Conservation (phyloP, 1,140 invertebrate species). For the Brachionus angularis region DNA sequence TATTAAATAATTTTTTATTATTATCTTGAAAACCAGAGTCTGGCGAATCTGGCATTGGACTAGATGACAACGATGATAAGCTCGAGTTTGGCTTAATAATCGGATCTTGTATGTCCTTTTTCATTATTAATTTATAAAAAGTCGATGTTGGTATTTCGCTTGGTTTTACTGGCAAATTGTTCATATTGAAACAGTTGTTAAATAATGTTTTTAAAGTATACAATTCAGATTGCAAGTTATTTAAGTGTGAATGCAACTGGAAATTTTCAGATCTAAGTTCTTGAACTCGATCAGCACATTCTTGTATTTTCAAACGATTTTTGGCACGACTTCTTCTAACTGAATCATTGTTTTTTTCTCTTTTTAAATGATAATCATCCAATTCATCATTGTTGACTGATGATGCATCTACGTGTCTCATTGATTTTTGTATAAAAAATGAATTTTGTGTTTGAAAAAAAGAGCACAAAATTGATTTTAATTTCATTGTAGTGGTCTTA, state of each 20-base stretch:
- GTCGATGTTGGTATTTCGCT: slow-evolving; percentile 32
- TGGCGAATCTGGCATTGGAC: too few relatives aligned
- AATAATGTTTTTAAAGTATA: slow-evolving; percentile 23
- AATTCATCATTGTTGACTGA: not conserved
- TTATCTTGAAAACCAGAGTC: too few relatives aligned
- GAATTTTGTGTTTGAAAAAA: slow-evolving; percentile 38
- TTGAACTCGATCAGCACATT: slow-evolving; percentile 7
- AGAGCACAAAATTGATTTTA: slow-evolving; percentile 14
- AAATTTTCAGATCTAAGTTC: slow-evolving; percentile 15
- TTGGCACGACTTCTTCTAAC: slow-evolving; percentile 29
- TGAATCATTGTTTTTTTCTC: slow-evolving; percentile 31
- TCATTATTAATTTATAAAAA: slow-evolving; percentile 43
- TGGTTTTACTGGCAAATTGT: slow-evolving; percentile 19
- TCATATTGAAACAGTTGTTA: not conserved
- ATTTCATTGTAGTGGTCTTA: slow-evolving; percentile 28
- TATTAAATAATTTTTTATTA: too few relatives aligned
- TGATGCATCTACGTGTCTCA: slow-evolving; percentile 25
- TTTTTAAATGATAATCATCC: not conserved
- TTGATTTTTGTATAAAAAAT: slow-evolving; percentile 39
- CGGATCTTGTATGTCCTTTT: not conserved
- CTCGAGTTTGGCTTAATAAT: not conserved
- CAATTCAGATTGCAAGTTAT: slow-evolving; percentile 15
- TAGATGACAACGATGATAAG: too few relatives aligned
- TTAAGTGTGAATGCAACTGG: slow-evolving; percentile 6
- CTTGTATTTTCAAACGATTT: slow-evolving; percentile 3